These are phyloP conservation scores for Nomada lathburiana DNA, from an alignment of 2,888 invertebrate species.

Conservation along the genomic window DNA sequence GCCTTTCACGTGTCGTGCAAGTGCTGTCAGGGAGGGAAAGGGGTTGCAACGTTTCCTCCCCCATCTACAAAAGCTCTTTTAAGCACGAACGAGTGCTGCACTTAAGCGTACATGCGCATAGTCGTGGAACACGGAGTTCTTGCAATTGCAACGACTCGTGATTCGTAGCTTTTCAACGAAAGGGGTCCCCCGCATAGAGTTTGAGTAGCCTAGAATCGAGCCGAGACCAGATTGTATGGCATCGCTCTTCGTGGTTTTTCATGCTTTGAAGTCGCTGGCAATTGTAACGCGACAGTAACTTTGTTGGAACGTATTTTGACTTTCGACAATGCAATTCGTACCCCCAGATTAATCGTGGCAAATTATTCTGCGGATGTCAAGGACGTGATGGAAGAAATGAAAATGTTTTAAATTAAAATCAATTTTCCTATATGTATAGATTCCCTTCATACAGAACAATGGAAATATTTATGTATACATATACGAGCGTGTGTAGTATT, in stretches of 20 bases:
- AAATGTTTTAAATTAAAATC: too few relatives aligned
- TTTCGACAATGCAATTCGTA: not conserved
- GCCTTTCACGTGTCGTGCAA: conserved; percentile 52
- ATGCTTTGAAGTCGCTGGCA: not conserved
- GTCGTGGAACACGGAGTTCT: conserved; percentile 26
- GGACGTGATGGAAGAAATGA: too few relatives aligned
- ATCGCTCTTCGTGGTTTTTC: not conserved
- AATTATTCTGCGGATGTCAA: not conserved
- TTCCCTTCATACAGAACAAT: too few relatives aligned
- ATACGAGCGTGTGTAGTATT: too few relatives aligned
- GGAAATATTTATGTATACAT: too few relatives aligned
- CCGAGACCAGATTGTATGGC: not conserved
- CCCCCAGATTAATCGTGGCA: not conserved
- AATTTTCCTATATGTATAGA: too few relatives aligned
- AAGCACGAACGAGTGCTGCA: conserved; percentile 54
- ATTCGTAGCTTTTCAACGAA: conserved; percentile 38
- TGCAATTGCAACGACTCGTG: conserved; percentile 43
- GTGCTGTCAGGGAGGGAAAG: conserved; percentile 19
- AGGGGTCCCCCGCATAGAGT: not conserved
- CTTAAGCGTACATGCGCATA: conserved; percentile 43
- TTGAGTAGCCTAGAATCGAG: conserved; percentile 34
- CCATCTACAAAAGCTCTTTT: conserved; percentile 67
- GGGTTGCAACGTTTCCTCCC: conserved; percentile 40
- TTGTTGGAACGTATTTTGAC: not conserved
- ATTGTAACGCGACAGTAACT: not conserved